Evolutionary conservation across 2,113 vertebrate genomes (phyloP).

Genomic region (Castor canadensis): DNA sequence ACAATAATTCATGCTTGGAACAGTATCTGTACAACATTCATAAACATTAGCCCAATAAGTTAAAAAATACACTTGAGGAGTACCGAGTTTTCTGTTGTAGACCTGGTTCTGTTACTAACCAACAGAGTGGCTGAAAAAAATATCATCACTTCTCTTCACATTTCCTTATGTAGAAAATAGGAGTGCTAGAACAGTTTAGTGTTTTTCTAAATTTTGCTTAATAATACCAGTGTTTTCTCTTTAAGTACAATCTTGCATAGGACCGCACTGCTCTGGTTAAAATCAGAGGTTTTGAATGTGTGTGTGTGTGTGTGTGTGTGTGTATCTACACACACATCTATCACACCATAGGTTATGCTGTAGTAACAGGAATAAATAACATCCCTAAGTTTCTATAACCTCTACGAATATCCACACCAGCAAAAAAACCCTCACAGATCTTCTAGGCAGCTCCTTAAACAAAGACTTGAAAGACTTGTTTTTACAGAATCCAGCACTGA

Average conservation of each 20-base stretch:
- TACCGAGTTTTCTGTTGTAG: background rate
- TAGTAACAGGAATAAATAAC: background rate
- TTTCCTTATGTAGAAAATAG: background rate
- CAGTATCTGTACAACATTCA: background rate
- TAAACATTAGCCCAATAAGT: background rate
- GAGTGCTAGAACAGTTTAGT: background rate
- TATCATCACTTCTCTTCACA: background rate
- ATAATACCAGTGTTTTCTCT: background rate
- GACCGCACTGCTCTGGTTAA: background rate
- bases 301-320: background rate
- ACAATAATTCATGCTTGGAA: background rate
- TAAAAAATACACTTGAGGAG: background rate
- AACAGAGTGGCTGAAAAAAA: background rate
- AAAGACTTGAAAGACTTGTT: slow-evolving; percentile 44
- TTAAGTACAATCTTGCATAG: background rate
- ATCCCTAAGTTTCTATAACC: background rate
- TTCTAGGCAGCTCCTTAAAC: background rate
- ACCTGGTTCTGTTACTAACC: background rate
- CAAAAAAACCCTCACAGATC: background rate
- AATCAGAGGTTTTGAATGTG: background rate
- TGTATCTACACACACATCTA: background rate
- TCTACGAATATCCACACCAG: background rate
- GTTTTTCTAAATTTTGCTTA: background rate
- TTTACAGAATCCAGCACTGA: slow-evolving; percentile 39
- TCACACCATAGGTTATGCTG: background rate